Evolutionary conservation across 2,113 vertebrate genomes (phyloP).

Genomic region (Sebastes fasciatus): DNA sequence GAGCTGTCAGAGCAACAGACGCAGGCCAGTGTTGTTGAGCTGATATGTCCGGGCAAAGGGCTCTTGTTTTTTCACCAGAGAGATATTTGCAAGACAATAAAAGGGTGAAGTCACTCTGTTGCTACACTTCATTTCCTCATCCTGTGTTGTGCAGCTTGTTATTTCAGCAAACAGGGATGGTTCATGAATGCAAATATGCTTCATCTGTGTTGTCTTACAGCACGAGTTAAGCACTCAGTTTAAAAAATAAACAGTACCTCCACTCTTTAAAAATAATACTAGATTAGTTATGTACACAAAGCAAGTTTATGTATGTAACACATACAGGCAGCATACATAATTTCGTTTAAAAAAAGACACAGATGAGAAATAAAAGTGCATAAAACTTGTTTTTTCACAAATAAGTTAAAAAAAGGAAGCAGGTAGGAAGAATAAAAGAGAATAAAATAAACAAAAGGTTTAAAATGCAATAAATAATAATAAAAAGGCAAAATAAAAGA

Average conservation of each 20-base stretch:
- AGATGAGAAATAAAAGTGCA: too few species aligned
- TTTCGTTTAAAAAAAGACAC: too few species aligned
- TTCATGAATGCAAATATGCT: constrained; percentile 2
- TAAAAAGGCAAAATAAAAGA: too few species aligned
- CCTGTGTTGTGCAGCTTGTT: constrained; percentile 51
- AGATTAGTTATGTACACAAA: neutral
- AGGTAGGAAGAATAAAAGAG: too few species aligned
- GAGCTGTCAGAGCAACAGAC: constrained; percentile 49
- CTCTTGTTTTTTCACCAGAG: constrained; percentile 48
- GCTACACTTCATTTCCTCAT: constrained; percentile 72
- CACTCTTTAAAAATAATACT: neutral
- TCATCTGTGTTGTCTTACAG: neutral
- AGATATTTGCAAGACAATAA: constrained; percentile 78
- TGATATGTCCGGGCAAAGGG: constrained; percentile 79
- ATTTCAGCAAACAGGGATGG: constrained; percentile 2
- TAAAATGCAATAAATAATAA: too few species aligned
- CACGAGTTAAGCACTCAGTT: neutral
- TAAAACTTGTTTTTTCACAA: too few species aligned
- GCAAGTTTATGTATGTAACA: neutral
- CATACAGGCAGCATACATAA: too few species aligned
- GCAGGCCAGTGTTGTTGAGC: constrained; percentile 61
- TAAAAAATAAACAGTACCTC: neutral
- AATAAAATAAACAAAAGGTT: too few species aligned
- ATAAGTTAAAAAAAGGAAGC: too few species aligned
- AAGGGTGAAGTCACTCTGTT: constrained; percentile 58